A percentile compares a stretch with the other conserved stretches of the same genome.
Evolutionary conservation across 1,140 invertebrate species (phyloP).

Genomic region (Stenopsyche tienmushanensis): DNA sequence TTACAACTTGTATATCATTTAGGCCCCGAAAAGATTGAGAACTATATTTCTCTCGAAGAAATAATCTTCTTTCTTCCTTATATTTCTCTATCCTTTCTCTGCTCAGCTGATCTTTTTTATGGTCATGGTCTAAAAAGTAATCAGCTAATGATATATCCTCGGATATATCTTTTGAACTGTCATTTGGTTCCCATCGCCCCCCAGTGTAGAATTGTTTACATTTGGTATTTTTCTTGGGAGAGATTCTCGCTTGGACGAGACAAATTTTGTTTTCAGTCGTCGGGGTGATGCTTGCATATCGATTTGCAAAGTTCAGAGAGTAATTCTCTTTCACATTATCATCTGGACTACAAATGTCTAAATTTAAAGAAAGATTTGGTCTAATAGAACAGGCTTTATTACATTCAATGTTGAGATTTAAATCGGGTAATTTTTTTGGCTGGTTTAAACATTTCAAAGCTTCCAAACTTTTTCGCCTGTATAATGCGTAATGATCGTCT

Average conservation of each 20-base stretch:
- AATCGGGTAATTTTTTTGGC: slow-evolving; percentile 60
- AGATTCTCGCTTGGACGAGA: slow-evolving; percentile 56
- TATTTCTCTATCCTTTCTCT: slow-evolving; percentile 85
- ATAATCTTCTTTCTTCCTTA: slow-evolving; percentile 86
- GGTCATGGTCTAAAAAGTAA: slow-evolving; percentile 9
- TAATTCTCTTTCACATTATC: neutral
- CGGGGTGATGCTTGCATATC: slow-evolving; percentile 52
- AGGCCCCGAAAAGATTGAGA: slow-evolving; percentile 76
- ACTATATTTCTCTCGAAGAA: slow-evolving; percentile 82
- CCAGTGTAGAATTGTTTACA: slow-evolving; percentile 29
- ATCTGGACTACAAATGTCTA: slow-evolving; percentile 8
- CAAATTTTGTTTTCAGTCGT: slow-evolving; percentile 62
- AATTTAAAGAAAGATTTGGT: slow-evolving; percentile 29
- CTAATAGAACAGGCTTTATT: slow-evolving; percentile 35
- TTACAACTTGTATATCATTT: slow-evolving; percentile 50
- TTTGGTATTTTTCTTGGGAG: slow-evolving; percentile 40
- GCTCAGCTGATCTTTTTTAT: slow-evolving; percentile 57
- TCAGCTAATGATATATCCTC: slow-evolving; percentile 11
- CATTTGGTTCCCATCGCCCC: slow-evolving; percentile 12
- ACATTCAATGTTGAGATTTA: slow-evolving; percentile 51
- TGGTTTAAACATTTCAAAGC: slow-evolving; percentile 50
- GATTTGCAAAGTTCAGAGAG: slow-evolving; percentile 14
- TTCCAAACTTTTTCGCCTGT: slow-evolving; percentile 55
- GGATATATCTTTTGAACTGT: slow-evolving; percentile 28
- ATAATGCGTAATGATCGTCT: slow-evolving; percentile 42